Conservation (phyloP, 1,140 invertebrate species). For the Brachionus manjavacas region DNA sequence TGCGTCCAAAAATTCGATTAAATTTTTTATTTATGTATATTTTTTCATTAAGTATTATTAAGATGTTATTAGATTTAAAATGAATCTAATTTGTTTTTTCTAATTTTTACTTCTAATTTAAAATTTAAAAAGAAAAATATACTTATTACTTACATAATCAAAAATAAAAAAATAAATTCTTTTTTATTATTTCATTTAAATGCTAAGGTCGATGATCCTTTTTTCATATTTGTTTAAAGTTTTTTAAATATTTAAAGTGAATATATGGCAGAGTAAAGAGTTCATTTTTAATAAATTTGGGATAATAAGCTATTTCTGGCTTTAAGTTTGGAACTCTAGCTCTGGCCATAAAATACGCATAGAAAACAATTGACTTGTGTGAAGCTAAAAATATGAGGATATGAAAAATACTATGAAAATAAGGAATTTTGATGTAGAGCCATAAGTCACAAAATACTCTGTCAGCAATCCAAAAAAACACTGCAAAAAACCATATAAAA, state of each 20-base stretch:
- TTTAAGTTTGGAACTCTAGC: constrained; percentile 49
- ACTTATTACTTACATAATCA: neutral
- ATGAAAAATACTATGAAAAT: constrained; percentile 75
- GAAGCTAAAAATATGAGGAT: constrained; percentile 72
- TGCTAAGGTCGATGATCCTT: neutral
- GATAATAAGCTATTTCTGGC: neutral
- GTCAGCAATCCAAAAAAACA: constrained; percentile 72
- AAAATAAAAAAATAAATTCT: neutral
- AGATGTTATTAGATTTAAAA: no score
- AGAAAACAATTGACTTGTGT: constrained; percentile 69
- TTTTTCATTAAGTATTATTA: no score
- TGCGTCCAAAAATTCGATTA: no score
- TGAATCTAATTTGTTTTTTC: neutral
- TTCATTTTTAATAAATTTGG: neutral
- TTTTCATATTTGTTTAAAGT: neutral
- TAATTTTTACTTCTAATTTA: no score
- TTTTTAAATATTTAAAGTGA: constrained; percentile 12
- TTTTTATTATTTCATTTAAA: no score
- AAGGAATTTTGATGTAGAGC: constrained; percentile 70
- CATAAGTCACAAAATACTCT: constrained; percentile 70
- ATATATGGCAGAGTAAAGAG: neutral
- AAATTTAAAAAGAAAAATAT: no score
- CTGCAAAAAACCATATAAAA: constrained; percentile 66
- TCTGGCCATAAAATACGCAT: constrained; percentile 71
- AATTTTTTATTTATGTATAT: no score